Evolutionary conservation across 2,888 invertebrate genomes (phyloP).

Genomic region (Lochmaea capreae): DNA sequence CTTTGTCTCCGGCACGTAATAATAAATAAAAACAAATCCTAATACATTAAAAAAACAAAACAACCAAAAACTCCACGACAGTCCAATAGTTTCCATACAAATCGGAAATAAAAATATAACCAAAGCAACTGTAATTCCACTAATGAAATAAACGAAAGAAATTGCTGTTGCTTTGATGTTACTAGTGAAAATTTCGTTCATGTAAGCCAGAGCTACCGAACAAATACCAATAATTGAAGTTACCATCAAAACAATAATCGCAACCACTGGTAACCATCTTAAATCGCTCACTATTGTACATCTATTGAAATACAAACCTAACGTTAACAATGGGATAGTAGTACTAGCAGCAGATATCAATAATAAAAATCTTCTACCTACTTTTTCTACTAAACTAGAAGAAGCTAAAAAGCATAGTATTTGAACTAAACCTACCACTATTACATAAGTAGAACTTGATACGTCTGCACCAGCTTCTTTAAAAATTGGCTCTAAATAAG

Average conservation of each 20-base stretch:
- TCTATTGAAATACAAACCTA: slow-evolving; percentile 28
- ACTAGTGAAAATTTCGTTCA: slow-evolving; percentile 27
- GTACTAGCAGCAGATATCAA: slow-evolving; percentile 14
- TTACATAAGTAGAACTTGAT: background rate
- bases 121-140: background rate
- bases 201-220: slow-evolving; percentile 8
- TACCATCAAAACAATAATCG: slow-evolving; percentile 12
- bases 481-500: slow-evolving; percentile 22
- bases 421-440: slow-evolving; percentile 16
- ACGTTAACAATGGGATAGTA: slow-evolving; percentile 15
- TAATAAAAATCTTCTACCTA: slow-evolving; percentile 28
- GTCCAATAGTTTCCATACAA: slow-evolving; percentile 43
- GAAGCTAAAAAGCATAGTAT: slow-evolving; percentile 19
- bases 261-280: slow-evolving; percentile 26
- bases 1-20: slow-evolving; percentile 51
- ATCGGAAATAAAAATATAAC: slow-evolving; percentile 48
- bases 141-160: slow-evolving; percentile 12
- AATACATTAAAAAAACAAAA: slow-evolving; percentile 45
- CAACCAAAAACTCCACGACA: slow-evolving; percentile 48
- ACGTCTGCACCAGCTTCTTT: slow-evolving; percentile 18
- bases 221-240: slow-evolving; percentile 18
- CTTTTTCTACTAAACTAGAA: slow-evolving; percentile 23
- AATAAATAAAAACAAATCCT: slow-evolving; percentile 46
- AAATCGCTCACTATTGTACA: slow-evolving; percentile 48
- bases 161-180: slow-evolving; percentile 24